Percentiles rank a stretch among this genome's conserved stretches.
These are phyloP conservation scores for Geophilus truncorum DNA, from an alignment of 2,888 invertebrate genomes.

Conservation along the genomic window DNA sequence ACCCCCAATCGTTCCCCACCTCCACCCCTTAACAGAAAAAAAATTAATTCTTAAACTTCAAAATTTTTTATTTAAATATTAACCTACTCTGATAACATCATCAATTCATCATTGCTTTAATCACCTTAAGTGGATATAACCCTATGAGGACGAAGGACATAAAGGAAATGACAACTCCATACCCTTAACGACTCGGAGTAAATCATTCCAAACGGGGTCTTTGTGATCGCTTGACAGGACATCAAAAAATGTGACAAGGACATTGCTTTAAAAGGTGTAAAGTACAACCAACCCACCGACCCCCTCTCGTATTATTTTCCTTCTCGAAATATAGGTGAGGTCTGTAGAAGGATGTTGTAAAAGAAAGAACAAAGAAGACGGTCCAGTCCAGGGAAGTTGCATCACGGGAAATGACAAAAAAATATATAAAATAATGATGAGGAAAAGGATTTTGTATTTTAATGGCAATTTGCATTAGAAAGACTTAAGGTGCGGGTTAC, in stretches of 20 bases:
- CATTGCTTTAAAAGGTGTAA: not conserved
- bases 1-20: no score
- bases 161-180: not conserved
- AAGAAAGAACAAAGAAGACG: not conserved
- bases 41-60: no score
- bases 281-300: not conserved
- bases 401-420: not conserved
- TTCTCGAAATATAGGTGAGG: not conserved
- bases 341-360: not conserved
- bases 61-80: no score
- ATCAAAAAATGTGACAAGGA: not conserved
- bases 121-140: not conserved
- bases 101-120: not conserved
- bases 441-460: not conserved
- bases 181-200: not conserved
- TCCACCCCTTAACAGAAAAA: no score
- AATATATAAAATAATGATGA: not conserved
- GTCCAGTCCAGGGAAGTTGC: not conserved
- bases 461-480: not conserved
- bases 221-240: not conserved
- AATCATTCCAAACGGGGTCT: not conserved
- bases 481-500: not conserved
- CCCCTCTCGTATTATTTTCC: not conserved
- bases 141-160: not conserved
- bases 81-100: not conserved